A percentile compares a stretch with the other conserved stretches of the same genome.
phyloP scores from a whole-genome alignment of 2,113 vertebrate species.

The Talpa occidentalis region DNA sequence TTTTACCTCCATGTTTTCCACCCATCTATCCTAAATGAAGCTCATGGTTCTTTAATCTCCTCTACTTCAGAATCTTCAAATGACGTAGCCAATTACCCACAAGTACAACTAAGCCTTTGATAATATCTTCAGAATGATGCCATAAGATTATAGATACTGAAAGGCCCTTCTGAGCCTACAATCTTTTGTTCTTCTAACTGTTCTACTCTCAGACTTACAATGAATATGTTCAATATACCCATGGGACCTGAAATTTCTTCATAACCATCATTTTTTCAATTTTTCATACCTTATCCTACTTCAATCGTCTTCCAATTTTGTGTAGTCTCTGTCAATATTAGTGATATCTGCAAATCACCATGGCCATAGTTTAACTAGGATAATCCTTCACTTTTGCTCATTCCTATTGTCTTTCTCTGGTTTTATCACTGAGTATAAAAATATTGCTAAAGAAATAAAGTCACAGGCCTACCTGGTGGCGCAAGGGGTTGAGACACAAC shows the following conservation, averaged over 20 bases:
- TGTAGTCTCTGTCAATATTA: neutral
- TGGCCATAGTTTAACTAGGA: neutral
- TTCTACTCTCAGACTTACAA: neutral
- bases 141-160: neutral
- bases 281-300: neutral
- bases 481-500: too few species aligned
- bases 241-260: neutral
- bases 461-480: too few species aligned
- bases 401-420: neutral
- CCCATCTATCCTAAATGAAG: neutral
- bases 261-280: neutral
- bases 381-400: neutral
- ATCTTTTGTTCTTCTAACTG: neutral
- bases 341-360: neutral
- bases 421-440: neutral
- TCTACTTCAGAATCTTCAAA: neutral
- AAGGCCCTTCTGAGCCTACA: neutral
- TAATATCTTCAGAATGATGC: neutral
- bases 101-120: neutral
- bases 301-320: neutral
- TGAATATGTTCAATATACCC: neutral
- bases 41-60: neutral
- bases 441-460: neutral
- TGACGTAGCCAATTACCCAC: neutral
- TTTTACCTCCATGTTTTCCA: neutral